Percentiles rank a stretch among this genome's conserved stretches.
phyloP scores from a whole-genome alignment of 2,797 vertebrate genomes.

The Rhadinocentrus ornatus region DNA sequence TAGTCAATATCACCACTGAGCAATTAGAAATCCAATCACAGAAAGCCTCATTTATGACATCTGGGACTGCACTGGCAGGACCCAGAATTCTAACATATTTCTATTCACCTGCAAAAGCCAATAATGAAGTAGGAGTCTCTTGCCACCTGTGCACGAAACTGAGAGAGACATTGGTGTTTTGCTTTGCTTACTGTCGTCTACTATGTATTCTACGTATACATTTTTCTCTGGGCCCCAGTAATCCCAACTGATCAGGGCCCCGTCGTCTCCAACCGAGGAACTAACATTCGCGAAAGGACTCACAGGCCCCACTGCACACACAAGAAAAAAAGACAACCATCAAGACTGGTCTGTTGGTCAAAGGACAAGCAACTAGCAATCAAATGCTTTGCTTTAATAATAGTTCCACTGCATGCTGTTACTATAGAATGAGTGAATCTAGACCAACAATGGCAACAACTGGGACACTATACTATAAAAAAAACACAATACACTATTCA shows the following conservation, averaged over 20 bases:
- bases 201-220: conserved; percentile 95
- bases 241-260: conserved; percentile 94
- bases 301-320: conserved; percentile 86
- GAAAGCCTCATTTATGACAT: conserved; percentile 52
- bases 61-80: conserved; percentile 51
- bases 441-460: conserved; percentile 7
- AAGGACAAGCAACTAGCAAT: conserved; percentile 33
- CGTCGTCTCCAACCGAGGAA: conserved; percentile 85
- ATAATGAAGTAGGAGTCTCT: conserved; percentile 72
- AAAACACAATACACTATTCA: conserved; percentile 35
- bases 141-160: conserved; percentile 57
- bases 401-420: conserved; percentile 22
- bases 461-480: conserved; percentile 21
- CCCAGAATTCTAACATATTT: conserved; percentile 45
- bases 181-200: conserved; percentile 91
- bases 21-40: conserved; percentile 64
- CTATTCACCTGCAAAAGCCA: conserved; percentile 66
- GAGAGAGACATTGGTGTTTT: conserved; percentile 59
- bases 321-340: conserved; percentile 81
- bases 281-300: conserved; percentile 91
- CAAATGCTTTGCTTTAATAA: conserved; percentile 28
- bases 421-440: conserved; percentile 17
- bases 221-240: conserved; percentile 92
- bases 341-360: conserved; percentile 48
- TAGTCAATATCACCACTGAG: conserved; percentile 36